Evolutionary conservation across 2,113 vertebrate species (phyloP).

Genomic region (Heterocephalus glaber): DNA sequence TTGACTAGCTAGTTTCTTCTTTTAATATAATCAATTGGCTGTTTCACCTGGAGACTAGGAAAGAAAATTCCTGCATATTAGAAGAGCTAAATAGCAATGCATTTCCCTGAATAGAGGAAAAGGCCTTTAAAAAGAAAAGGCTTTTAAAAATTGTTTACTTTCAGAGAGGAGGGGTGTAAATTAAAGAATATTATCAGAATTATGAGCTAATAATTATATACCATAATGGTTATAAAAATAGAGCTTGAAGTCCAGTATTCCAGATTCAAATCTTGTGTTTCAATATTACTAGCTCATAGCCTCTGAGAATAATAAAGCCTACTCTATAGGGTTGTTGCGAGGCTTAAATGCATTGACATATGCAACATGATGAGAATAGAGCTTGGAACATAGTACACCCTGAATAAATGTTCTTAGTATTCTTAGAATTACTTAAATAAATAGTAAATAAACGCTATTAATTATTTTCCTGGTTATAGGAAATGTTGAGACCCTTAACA

Average conservation of each 20-base stretch:
- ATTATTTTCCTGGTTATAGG: conserved; percentile 25
- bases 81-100: conserved; percentile 6
- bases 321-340: not conserved
- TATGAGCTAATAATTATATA: conserved; percentile 18
- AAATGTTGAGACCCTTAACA: conserved; percentile 34
- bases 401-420: not conserved
- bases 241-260: not conserved
- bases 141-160: not conserved
- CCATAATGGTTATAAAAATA: not conserved
- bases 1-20: not conserved
- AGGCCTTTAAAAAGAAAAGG: no score
- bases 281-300: not conserved
- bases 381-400: not conserved
- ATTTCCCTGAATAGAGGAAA: conserved; percentile 48
- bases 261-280: conserved; percentile 39
- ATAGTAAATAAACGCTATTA: not conserved
- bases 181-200: conserved; percentile 34
- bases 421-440: conserved; percentile 49
- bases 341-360: not conserved
- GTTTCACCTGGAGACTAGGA: conserved; percentile 18
- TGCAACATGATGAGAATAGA: not conserved
- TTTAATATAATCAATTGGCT: conserved; percentile 43
- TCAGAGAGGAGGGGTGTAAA: not conserved
- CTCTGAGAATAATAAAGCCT: not conserved
- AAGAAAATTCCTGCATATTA: not conserved